A percentile compares a stretch with the other conserved stretches of the same genome.
Conservation (phyloP, 2,113 vertebrate species). For the Microcebus jonahi region DNA sequence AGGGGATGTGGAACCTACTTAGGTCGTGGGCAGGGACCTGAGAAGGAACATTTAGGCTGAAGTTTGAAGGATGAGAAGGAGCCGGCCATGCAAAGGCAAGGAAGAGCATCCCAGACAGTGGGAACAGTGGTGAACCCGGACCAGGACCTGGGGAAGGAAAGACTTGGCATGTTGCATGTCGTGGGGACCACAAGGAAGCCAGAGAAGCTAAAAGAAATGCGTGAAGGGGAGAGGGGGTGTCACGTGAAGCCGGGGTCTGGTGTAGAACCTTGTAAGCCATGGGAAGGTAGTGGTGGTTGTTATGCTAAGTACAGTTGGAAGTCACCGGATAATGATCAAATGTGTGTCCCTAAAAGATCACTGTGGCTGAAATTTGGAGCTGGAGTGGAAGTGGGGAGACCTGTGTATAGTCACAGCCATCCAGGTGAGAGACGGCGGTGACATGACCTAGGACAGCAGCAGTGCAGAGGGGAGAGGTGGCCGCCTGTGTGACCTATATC, state of each 20-base stretch:
- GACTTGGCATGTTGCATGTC: rapidly evolving
- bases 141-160: neutral
- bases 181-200: neutral
- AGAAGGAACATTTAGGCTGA: neutral
- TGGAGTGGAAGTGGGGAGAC: neutral
- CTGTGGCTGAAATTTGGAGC: neutral
- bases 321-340: neutral
- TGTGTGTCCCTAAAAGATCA: neutral
- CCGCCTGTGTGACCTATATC: neutral
- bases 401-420: neutral
- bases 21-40: neutral
- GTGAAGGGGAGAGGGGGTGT: no score
- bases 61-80: neutral
- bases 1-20: neutral
- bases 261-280: neutral
- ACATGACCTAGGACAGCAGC: neutral
- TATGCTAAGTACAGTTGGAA: neutral
- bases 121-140: rapidly evolving
- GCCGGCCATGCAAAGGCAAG: neutral
- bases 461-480: neutral
- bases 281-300: neutral
- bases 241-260: neutral
- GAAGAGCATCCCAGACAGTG: neutral
- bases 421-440: neutral
- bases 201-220: neutral